These are phyloP conservation scores for Mus minutoides DNA, from an alignment of 2,797 vertebrate species.

Conservation along the genomic window DNA sequence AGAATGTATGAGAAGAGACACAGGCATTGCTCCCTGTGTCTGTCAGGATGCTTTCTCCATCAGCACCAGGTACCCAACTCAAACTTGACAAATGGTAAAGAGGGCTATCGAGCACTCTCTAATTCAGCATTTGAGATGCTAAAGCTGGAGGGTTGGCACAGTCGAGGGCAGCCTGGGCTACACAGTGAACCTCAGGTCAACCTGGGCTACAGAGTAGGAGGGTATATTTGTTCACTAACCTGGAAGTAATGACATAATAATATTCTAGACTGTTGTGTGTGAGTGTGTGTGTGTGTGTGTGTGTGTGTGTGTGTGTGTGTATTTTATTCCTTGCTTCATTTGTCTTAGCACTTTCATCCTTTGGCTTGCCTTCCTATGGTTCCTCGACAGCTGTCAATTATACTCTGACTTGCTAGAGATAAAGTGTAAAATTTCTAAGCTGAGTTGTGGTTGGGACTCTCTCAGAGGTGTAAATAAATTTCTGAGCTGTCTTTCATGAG, in stretches of 20 bases:
- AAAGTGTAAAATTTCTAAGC: not conserved
- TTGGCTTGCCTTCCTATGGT: not conserved
- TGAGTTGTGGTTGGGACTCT: not conserved
- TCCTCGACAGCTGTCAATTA: not conserved
- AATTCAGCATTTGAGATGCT: not conserved
- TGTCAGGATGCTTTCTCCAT: not conserved
- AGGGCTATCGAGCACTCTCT: not conserved
- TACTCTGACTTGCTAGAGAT: not conserved
- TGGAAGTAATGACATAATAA: not conserved
- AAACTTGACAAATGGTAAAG: not conserved
- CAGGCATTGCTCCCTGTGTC: not conserved
- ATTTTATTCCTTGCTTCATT: not conserved
- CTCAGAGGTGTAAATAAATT: too few species aligned
- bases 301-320: not conserved
- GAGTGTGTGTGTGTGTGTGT: too few species aligned
- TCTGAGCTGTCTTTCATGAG: not conserved
- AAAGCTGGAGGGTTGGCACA: not conserved
- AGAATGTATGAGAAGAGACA: not conserved
- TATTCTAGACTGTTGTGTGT: not conserved
- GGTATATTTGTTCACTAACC: not conserved
- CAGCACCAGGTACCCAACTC: not conserved
- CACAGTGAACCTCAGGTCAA: not conserved
- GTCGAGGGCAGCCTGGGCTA: too few species aligned
- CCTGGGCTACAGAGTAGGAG: not conserved
- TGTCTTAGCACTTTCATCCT: not conserved